Conservation (phyloP, 2,113 vertebrate species). For the Dasyornis broadbenti region DNA sequence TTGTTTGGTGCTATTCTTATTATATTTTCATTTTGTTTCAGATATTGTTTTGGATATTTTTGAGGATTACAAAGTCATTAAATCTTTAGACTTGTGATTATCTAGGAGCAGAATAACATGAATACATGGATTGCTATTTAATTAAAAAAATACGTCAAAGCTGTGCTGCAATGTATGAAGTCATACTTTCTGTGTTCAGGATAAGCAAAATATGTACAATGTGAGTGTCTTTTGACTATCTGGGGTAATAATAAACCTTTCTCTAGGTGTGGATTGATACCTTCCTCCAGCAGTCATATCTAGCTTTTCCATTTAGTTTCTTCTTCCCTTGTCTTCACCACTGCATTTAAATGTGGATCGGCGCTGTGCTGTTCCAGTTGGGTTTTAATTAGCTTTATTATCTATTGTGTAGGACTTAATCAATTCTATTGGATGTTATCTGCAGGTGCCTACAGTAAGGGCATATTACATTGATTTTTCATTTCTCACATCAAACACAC, state of each 20-base stretch:
- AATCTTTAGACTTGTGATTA: neutral
- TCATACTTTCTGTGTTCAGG: neutral
- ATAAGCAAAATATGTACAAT: neutral
- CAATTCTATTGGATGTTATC: conserved; percentile 1
- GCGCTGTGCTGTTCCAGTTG: neutral
- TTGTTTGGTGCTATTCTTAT: neutral
- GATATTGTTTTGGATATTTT: neutral
- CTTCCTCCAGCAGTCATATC: neutral
- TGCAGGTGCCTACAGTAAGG: conserved; percentile 4
- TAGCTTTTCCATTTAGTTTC: neutral
- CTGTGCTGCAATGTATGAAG: neutral
- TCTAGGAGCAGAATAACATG: neutral
- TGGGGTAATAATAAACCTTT: neutral
- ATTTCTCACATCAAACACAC: conserved; percentile 18
- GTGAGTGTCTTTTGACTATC: neutral
- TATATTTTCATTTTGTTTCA: neutral
- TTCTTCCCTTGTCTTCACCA: neutral
- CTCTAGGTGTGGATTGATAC: neutral
- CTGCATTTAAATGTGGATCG: neutral
- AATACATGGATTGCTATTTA: neutral
- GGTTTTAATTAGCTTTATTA: conserved; percentile 49
- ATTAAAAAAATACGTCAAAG: conserved; percentile 6
- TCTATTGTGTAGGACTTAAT: conserved; percentile 10
- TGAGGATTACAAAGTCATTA: conserved; percentile 19
- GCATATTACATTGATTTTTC: conserved; percentile 54